Evolutionary conservation across 2,888 invertebrate genomes (phyloP), one percentile per base, ranked within the genome.

Genomic region (Nezara viridula): DNA sequence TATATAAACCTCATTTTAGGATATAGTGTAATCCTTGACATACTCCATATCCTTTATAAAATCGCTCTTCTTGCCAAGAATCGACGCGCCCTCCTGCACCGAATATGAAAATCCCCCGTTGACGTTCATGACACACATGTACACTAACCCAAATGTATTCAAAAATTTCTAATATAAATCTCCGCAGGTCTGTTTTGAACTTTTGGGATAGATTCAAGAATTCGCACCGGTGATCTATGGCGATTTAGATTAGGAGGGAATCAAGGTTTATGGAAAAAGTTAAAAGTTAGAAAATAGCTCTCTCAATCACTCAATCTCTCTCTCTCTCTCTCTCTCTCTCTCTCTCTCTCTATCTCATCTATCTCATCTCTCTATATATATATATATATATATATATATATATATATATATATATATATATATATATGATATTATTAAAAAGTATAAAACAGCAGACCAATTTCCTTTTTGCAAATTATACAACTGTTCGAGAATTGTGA

Each of bases 1-100:
- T 27, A 4, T 12, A 66, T 14, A 16, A 66, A 66, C 14, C 66
- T 14, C 27, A 32, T 32, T 66, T 32, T 32, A 6, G 10, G 32
- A 66, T 32, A 66, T 32, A 32, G 32, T 66, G 1, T 16, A 66
- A 66, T 14, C 66, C 66, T 66, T 66, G 66, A 66, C 66, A 66
- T 66, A 66, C 66, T 66, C 66, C 32, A 66, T 32, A 66, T 66
- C 66, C 27, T 66, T 32, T 16, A 66, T 66, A 66, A 66, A 66
- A 66, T 66, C 66, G 27, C 27, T 4, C 3, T 66, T 32, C 32
- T 32, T 66, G 66, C 66, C 66, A 66, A 66, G 66, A 66, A 66
- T 27, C 27, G 66, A 66, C 66, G 66, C 66, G 32, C 32, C 66
- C 27, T 32, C 66, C n/a, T 66, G 32, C 32, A 32, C 66, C 66